Evolutionary conservation across 2,113 vertebrate genomes (phyloP), one percentile per base, ranked within the genome.

Genomic region (Fukomys damarensis): DNA sequence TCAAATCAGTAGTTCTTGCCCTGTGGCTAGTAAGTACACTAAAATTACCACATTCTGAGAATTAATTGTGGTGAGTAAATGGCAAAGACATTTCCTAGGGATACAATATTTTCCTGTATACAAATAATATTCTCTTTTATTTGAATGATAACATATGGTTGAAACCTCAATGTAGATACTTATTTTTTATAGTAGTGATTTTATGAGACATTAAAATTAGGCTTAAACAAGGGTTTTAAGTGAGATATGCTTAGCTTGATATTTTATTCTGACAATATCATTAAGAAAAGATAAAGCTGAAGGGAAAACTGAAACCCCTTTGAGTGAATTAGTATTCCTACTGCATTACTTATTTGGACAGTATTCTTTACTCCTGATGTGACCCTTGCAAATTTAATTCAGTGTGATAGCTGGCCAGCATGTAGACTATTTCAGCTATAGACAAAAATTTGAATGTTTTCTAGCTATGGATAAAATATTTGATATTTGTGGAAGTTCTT

Each of bases 331-430:
- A 97, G 89, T 92, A 97, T 97, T 97, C 94, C 65, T 89, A 38
- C 52, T 74, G 76, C 80, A 93, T 96, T 96, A 77, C 46, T 86
- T n/a, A 0, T 72, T 58, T 94, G 68, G 89, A 93, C 95, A 94
- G 97, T 97, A 97, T 95, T 94, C 87, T 92, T 96, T 97, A 96
- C 94, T 93, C 96, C 86, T 85, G 83, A 93, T 92, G 59, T 96
- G 97, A 97, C 94, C 91, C 97, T 97, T 97, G 94, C 95, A 97
- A 95, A 97, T 97, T 97, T 97, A 97, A 98, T 98, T 97, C 97
- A 97, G 83, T 91, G 35, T 94, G 93, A 96, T 96, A 86, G 93
- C 93, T 93, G 58, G 74, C 83, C 80, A 95, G 92, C 56, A 94
- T 91, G 91, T 68, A 94, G 95, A 97, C 92, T 89, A 86, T 89